Evolutionary conservation across 1,140 invertebrate genomes (phyloP), one percentile per base, ranked within the genome.

Genomic region (Capitella teleta): DNA sequence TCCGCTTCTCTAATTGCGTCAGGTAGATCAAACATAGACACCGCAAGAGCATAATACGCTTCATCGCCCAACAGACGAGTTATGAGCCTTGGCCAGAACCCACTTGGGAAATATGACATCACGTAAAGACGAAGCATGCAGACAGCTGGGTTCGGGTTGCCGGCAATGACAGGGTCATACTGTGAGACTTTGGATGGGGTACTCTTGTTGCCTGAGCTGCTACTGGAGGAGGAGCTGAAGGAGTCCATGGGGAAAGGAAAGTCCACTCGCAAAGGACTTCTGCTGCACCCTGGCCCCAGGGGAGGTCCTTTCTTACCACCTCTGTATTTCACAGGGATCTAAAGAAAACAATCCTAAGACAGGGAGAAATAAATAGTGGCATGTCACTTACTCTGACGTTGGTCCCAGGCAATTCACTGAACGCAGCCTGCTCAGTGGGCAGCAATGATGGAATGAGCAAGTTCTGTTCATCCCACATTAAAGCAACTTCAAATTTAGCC

Each of bases 401-500:
- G 26, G 19, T 24, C 8, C 42, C 42, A 2, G 42, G 42, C 23
- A 24, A 26, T 26, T 28, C 21, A 5, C 25, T 5, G 2, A 19
- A 6, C 42, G 28, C 30, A 42, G 26, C 28, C 26, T 86, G 80
- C 68, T 91, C 87, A 0, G 82, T 79, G 0, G 92, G 93, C 55
- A 98, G 70, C 23, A 98, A 72, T 0, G 88, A 91, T 1, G 94
- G 92, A 58, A 98, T 89, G 1, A 98, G 71, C 14, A 98, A 68
- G 14, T 87, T 86, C 4, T 90, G 70, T 21, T 83, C 85, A 65
- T 98, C 92, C 87, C 90, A 97, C n/a, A 90, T 91, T 12, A 98
- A 72, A 0, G 94, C 95, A 24, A 98, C 83, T 73, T 98, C 94
- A 73, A 98, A 98, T 74, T 98, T 98, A 68, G 91, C 92, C 28